phyloP scores from a whole-genome alignment of 2,888 invertebrate species.

The Aporophyla lueneburgensis region DNA sequence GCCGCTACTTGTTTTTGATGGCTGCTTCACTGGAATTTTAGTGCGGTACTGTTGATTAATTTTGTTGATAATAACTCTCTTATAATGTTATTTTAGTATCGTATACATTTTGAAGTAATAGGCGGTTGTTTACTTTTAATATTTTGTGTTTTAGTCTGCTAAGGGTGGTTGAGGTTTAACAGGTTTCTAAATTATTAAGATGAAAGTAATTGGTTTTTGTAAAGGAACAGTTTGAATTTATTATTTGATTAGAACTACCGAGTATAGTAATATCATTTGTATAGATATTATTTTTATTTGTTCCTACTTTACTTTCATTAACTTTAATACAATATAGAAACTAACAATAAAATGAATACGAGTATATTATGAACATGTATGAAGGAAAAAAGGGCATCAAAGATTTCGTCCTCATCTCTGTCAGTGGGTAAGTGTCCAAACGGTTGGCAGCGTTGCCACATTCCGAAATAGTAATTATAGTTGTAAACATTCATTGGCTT shows the following conservation, averaged over 20 bases:
- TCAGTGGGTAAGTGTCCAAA: too few relatives aligned
- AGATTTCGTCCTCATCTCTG: too few relatives aligned
- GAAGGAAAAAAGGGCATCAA: too few relatives aligned
- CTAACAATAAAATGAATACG: too few relatives aligned
- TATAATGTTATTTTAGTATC: constrained; percentile 46
- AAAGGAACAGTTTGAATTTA: background rate
- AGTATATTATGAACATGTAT: too few relatives aligned
- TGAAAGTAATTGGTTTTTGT: constrained; percentile 7
- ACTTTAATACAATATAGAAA: too few relatives aligned
- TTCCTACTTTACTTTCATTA: too few relatives aligned
- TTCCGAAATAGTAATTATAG: too few relatives aligned
- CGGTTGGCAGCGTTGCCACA: too few relatives aligned
- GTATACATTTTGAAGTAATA: constrained; percentile 29
- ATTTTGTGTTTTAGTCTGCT: background rate
- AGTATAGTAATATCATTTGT: background rate
- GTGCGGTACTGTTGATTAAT: constrained; percentile 62
- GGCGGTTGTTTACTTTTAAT: constrained; percentile 31
- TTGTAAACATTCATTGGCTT: too few relatives aligned
- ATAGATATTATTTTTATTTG: too few relatives aligned
- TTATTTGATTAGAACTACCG: background rate
- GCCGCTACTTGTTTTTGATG: constrained; percentile 68
- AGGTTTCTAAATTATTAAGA: constrained; percentile 14
- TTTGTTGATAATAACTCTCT: constrained; percentile 61
- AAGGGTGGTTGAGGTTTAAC: background rate
- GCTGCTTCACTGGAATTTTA: constrained; percentile 65